A percentile compares a stretch with the other conserved stretches of the same genome.
phyloP scores from a whole-genome alignment of 2,113 vertebrate species.

The Narcine bancroftii region DNA sequence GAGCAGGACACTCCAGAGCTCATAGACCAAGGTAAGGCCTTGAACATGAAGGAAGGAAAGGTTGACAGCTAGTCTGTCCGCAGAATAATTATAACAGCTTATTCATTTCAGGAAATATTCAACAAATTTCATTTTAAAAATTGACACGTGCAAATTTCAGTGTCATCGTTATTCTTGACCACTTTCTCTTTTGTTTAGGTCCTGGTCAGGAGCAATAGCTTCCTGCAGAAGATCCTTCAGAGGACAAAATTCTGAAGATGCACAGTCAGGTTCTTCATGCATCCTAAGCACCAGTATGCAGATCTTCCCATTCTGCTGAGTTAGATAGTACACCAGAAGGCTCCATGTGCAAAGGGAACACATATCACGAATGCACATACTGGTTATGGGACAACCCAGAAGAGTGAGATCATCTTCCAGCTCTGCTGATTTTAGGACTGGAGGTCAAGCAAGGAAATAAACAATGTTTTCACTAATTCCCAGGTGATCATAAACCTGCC shows the following conservation, averaged over 20 bases:
- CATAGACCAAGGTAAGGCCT: not conserved
- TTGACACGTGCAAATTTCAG: constrained; percentile 3
- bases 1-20: not conserved
- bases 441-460: not conserved
- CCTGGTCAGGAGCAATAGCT: not conserved
- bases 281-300: not conserved
- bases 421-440: not conserved
- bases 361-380: not conserved
- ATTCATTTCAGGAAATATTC: not conserved
- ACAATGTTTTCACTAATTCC: not conserved
- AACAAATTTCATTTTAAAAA: not conserved
- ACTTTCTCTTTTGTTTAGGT: constrained; percentile 3
- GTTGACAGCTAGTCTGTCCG: not conserved
- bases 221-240: not conserved
- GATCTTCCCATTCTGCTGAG: not conserved
- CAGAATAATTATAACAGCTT: not conserved
- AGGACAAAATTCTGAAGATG: not conserved
- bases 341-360: not conserved
- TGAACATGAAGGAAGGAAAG: not conserved
- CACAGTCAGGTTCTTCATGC: not conserved
- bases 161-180: not conserved
- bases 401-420: not conserved
- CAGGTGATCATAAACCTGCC: not conserved
- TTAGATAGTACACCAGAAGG: not conserved
- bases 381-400: not conserved